phyloP scores from a whole-genome alignment of 2,888 invertebrate genomes.

The Caenorhabditis angaria region DNA sequence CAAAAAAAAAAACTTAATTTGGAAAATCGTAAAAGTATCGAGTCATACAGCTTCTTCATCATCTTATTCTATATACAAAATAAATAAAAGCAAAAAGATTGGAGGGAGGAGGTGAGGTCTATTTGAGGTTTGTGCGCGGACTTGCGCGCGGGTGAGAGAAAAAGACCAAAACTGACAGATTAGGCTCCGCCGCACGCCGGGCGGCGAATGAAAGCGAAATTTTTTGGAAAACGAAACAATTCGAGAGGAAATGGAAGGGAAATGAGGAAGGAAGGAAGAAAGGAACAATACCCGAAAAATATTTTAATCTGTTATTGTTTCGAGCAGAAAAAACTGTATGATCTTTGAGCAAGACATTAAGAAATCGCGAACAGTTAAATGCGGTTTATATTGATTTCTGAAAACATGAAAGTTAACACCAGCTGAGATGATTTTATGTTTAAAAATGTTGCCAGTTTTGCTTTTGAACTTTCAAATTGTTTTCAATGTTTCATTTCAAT shows the following conservation, averaged over 20 bases:
- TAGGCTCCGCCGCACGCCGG: constrained; percentile 4
- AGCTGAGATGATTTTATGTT: too few species aligned
- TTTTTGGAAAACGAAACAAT: too few species aligned
- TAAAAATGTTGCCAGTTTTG: too few species aligned
- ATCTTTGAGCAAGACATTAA: not conserved
- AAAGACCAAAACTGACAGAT: constrained; percentile 2
- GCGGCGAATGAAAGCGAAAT: too few species aligned
- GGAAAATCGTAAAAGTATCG: not conserved
- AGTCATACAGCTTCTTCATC: not conserved
- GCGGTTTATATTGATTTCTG: too few species aligned
- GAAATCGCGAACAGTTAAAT: not conserved
- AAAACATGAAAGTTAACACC: too few species aligned
- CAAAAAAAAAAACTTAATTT: not conserved
- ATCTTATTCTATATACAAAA: constrained; percentile 1
- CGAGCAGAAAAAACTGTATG: not conserved
- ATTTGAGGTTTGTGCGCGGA: not conserved
- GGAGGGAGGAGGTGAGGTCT: not conserved
- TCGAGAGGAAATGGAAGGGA: not conserved
- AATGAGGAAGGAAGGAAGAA: not conserved
- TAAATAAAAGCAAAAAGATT: not conserved
- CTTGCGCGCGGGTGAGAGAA: not conserved
- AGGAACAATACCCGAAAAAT: not conserved
- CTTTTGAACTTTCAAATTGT: too few species aligned
- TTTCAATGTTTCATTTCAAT: too few species aligned
- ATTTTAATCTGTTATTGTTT: not conserved